Evolutionary conservation across 2,888 invertebrate genomes (phyloP).

Genomic region (Drosophila glabriapex): DNA sequence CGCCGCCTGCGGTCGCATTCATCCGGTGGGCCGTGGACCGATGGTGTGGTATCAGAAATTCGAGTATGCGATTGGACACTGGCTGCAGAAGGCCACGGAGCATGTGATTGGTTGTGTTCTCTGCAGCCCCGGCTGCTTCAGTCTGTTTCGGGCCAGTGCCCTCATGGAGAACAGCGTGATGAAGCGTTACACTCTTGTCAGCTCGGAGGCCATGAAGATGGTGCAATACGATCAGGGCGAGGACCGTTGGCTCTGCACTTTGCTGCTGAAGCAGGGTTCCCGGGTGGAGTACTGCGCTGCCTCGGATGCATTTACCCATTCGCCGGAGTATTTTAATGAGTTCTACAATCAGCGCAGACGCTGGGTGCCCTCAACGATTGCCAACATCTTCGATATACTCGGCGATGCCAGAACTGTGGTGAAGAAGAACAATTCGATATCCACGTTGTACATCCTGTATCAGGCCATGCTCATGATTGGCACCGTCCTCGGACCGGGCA

Average conservation of each 20-base stretch:
- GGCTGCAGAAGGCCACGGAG: constrained; percentile 96
- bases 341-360: constrained; percentile 97
- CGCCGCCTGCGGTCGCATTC: constrained; percentile 95
- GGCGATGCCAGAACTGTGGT: constrained; percentile 92
- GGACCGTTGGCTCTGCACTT: constrained; percentile 97
- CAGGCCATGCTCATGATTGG: constrained; percentile 90
- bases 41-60: constrained; percentile 96
- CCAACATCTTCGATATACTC: constrained; percentile 96
- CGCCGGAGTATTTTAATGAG: constrained; percentile 96
- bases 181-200: constrained; percentile 93
- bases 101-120: constrained; percentile 96
- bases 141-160: constrained; percentile 94
- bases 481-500: constrained; percentile 90
- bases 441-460: constrained; percentile 91
- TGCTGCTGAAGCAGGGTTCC: constrained; percentile 95
- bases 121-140: constrained; percentile 97
- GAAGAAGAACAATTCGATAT: constrained; percentile 94
- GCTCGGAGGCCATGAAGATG: constrained; percentile 92
- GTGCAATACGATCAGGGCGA: constrained; percentile 98
- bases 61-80: constrained; percentile 96
- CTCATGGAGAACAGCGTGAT: constrained; percentile 96
- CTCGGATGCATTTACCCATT: constrained; percentile 97
- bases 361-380: constrained; percentile 98
- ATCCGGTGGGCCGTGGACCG: constrained; percentile 93
- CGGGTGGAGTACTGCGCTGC: constrained; percentile 98